Percentiles rank a stretch among this genome's conserved stretches.
Evolutionary conservation across 2,113 vertebrate species (phyloP).

Genomic region (Canis aureus): DNA sequence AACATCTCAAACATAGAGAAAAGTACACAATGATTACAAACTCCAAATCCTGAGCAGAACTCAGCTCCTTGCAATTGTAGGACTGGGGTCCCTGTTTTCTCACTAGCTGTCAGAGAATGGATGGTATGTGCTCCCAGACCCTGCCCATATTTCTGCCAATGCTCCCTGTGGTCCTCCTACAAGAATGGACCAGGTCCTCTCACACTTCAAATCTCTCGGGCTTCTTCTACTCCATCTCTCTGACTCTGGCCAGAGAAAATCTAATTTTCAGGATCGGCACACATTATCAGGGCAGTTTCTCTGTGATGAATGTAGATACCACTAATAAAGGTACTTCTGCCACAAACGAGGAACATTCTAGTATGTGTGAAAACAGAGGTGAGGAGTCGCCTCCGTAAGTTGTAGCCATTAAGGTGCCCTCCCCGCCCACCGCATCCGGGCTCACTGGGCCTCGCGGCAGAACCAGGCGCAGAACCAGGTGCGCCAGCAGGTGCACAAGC

Average conservation of each 20-base stretch:
- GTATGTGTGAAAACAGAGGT: neutral
- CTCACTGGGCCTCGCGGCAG: accelerated
- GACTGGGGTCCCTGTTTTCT: neutral
- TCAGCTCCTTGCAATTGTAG: too few species aligned
- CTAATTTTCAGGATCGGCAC: neutral
- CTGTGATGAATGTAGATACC: neutral
- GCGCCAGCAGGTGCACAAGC: too few species aligned
- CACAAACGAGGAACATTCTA: neutral
- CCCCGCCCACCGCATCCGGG: accelerated
- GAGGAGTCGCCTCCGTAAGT: neutral
- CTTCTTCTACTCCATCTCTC: neutral
- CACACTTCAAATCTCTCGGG: neutral
- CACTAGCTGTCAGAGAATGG: neutral
- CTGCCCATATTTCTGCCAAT: neutral
- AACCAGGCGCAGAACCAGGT: neutral
- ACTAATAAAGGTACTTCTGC: neutral
- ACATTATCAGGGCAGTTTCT: neutral
- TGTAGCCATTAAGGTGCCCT: neutral
- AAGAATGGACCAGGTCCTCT: neutral
- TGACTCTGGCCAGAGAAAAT: neutral
- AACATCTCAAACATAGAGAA: neutral
- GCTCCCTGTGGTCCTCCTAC: neutral
- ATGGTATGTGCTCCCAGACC: too few species aligned
- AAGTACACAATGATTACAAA: neutral
- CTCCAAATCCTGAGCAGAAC: neutral